Percentiles rank a stretch among this genome's conserved stretches.
These are phyloP conservation scores for Crotophaga sulcirostris DNA, from an alignment of 2,113 vertebrate species.

Conservation along the genomic window DNA sequence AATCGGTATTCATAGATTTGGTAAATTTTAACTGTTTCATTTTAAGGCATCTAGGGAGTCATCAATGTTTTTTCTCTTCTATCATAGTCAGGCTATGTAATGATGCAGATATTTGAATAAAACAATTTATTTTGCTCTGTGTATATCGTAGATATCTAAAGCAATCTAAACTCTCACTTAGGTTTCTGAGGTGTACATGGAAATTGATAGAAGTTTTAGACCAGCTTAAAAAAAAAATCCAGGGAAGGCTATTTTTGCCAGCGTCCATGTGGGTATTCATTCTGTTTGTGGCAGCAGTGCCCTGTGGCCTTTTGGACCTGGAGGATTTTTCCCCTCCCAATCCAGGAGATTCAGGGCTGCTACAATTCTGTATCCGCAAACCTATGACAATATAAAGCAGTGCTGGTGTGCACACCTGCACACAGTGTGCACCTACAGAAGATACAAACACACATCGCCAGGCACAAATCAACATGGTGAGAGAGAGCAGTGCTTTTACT, in stretches of 20 bases:
- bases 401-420: not conserved
- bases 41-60: not conserved
- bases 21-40: not conserved
- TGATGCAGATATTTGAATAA: not conserved
- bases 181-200: not conserved
- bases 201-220: not conserved
- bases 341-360: not conserved
- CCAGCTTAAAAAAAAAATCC: not conserved
- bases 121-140: not conserved
- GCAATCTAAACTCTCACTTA: not conserved
- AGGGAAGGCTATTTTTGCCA: not conserved
- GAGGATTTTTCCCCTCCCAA: not conserved
- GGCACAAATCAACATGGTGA: not conserved
- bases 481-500: not conserved
- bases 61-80: not conserved
- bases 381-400: not conserved
- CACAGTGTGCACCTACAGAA: not conserved
- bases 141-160: not conserved
- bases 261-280: accelerated
- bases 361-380: not conserved
- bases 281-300: not conserved
- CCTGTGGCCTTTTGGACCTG: not conserved
- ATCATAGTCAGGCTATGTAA: not conserved
- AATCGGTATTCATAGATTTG: not conserved
- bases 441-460: not conserved